Percentiles rank a stretch among this genome's conserved stretches.
These are phyloP conservation scores for Drosophila austrosaltans DNA, from an alignment of 2,888 invertebrate species.

Conservation along the genomic window DNA sequence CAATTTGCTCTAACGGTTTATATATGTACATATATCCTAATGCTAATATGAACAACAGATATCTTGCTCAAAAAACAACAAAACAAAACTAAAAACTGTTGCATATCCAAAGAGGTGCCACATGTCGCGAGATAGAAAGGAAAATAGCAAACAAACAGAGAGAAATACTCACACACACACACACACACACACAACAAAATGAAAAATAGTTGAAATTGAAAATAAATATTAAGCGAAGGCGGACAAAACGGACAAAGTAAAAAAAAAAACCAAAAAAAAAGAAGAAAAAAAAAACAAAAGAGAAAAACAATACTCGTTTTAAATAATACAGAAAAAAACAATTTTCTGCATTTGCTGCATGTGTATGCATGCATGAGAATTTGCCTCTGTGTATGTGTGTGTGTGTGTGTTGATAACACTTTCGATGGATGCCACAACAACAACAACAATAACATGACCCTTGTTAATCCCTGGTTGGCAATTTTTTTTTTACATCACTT, in stretches of 20 bases:
- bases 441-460: conserved; percentile 21
- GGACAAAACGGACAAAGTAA: conserved; percentile 23
- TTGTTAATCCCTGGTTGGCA: conserved; percentile 57
- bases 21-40: too few species aligned
- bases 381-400: background rate
- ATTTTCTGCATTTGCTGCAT: conserved; percentile 26
- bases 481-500: conserved; percentile 29
- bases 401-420: conserved; percentile 48
- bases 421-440: conserved; percentile 34
- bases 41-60: too few species aligned
- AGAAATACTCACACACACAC: background rate
- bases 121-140: conserved; percentile 29
- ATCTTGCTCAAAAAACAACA: too few species aligned
- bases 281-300: background rate
- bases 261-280: background rate
- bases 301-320: conserved; percentile 38
- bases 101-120: conserved; percentile 20
- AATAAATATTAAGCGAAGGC: conserved; percentile 38
- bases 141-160: conserved; percentile 17
- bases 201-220: conserved; percentile 46
- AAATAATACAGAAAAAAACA: conserved; percentile 43
- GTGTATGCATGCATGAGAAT: background rate
- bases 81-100: conserved; percentile 13
- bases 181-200: background rate
- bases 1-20: too few species aligned